Evolutionary conservation across 2,797 vertebrate genomes (phyloP), one percentile per base, ranked within the genome.

Genomic region (Falco novaeseelandiae): DNA sequence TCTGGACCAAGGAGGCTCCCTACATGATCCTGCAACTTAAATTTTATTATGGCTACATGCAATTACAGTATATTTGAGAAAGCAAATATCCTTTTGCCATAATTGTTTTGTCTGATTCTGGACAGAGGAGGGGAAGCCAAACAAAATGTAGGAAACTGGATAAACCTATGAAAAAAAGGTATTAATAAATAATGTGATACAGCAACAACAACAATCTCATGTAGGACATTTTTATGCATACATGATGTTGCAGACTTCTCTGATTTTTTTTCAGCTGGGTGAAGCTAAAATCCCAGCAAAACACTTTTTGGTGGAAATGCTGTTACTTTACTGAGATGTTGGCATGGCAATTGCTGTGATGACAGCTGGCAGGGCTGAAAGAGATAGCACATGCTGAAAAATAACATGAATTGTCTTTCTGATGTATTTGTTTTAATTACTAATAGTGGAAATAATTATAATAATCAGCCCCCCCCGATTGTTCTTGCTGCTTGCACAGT

Each of bases 391-490:
- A 96, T 94, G 93, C 93, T 92, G 92, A 87, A 96, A 95, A 97
- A 96, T 92, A 90, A 63, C 90, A 73, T 67, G 65, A 94, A 96
- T 96, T 93, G 93, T 96, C 94, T 66, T 92, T 83, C 92, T 77
- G 79, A 87, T 97, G 48, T 94, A 97, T 96, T 97, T 96, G 87
- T 94, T 97, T 97, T 91, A 97, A 97, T 96, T 96, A 94, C 95
- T 97, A 97, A 93, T 97, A 96, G 90, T 94, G 72, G 90, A 83
- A 95, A 93, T 96, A 94, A 96, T 97, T 94, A 96, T 92, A 96
- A 96, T 96, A 93, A 97, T 97, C 95, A 97, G 92, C 61, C 93
- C 69, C 54, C 87, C 91, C 69, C 72, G n/a, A 95, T 96, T 96
- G 95, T 94, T 93, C 93, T 82, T 76, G 87, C 90, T 90, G 92